These are phyloP conservation scores for Meganola albula DNA, from an alignment of 2,888 invertebrate species.

Conservation along the genomic window DNA sequence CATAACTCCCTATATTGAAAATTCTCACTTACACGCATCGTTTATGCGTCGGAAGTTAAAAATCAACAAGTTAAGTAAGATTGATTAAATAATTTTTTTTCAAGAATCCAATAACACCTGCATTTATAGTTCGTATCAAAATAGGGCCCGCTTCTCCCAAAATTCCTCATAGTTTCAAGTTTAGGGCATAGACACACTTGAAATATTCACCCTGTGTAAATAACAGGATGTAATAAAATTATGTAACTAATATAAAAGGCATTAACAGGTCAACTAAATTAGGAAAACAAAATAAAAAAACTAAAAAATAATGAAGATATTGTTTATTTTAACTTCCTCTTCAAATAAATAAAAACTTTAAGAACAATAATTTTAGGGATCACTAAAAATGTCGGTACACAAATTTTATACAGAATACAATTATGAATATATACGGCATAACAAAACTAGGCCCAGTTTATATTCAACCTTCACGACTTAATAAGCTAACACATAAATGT, in stretches of 20 bases:
- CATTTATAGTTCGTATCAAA: too few species aligned
- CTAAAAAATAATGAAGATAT: slow-evolving; percentile 49
- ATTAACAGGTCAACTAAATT: slow-evolving; percentile 10
- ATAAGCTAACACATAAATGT: slow-evolving; percentile 27
- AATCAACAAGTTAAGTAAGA: too few species aligned
- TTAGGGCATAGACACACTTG: too few species aligned
- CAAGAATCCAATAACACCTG: too few species aligned
- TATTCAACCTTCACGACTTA: slow-evolving; percentile 21
- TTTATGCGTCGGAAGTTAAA: too few species aligned
- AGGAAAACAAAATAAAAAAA: slow-evolving; percentile 28
- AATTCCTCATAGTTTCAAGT: too few species aligned
- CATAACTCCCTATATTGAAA: too few species aligned
- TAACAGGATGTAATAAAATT: slow-evolving; percentile 5
- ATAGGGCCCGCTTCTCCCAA: too few species aligned
- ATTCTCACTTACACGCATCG: too few species aligned
- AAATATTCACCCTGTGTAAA: too few species aligned
- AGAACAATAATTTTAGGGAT: slow-evolving; percentile 50
- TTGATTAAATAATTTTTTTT: too few species aligned
- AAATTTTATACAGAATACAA: slow-evolving; percentile 37
- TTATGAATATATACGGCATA: slow-evolving; percentile 28
- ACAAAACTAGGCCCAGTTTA: slow-evolving; percentile 17
- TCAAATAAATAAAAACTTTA: slow-evolving; percentile 58
- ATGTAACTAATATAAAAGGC: background rate
- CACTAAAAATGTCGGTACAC: slow-evolving; percentile 39
- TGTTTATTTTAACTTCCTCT: slow-evolving; percentile 44